Base-by-base conservation (phyloP, 2,888 invertebrate genomes). In the Beris chalybata region DNA sequence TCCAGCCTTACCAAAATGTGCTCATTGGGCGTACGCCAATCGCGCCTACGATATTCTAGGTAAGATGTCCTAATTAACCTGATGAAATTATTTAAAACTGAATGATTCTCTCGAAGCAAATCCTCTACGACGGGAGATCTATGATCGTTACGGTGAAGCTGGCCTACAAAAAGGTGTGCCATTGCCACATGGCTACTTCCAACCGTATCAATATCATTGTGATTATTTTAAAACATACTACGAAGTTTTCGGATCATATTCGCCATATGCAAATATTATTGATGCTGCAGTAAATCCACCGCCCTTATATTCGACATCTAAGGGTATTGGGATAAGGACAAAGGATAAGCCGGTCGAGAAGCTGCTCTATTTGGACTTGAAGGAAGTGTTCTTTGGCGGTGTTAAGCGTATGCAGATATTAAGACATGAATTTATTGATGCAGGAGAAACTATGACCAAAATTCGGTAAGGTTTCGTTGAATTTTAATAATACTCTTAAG, bases 71-170 rank as follows among this genome's bases (percentile, higher is more conserved):
- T 7, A n/a, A 30, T 50, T 22, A 9, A 44, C 29, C 30, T 3
- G 55, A 30, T 32, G 48, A 15, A 48, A 2, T 54, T 44, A 3
- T 13, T 29, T 9, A 6, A n/a, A 31, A n/a, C 12, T 57, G 44
- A 43, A n/a, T 22, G 13, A 7, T 43, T 15, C 43, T 30, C 15
- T 52, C 54, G 15, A 43, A 73, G 73, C 86, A 1, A 83, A 90
- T 77, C 85, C 89, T 50, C 80, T 87, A 69, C 81, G 81, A 68
- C 83, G 91, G 66, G 89, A 92, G 12, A 86, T 94, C 13, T 96
- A 90, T 81, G 94, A 95, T 79, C 91, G 92, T 74, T 95, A 90
- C 79, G 95, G 95, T 0, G 94, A 94, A 79, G 90, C 90, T 74
- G 94, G 93, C 0, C 82, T 95, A 53, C 93, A 93, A 77, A 85